Conservation (phyloP, 2,113 vertebrate genomes). For the Hemibagrus wyckioides region DNA sequence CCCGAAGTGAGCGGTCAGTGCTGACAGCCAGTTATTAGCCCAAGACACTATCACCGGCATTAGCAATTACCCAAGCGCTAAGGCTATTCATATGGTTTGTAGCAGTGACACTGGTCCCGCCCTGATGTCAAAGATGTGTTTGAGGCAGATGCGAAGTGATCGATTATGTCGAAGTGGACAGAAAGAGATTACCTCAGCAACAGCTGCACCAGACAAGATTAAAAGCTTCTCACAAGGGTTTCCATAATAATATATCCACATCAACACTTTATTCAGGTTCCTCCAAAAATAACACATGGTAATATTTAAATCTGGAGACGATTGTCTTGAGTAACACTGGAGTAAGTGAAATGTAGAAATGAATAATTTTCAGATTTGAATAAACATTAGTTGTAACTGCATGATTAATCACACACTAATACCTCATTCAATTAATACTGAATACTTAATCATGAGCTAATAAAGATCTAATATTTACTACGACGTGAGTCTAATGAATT, state of each 20-base stretch:
- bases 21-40: constrained; percentile 49
- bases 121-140: constrained; percentile 22
- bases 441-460: no score
- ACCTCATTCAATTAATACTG: no score
- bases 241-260: background rate
- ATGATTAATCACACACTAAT: no score
- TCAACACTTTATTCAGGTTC: background rate
- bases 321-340: background rate
- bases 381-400: background rate
- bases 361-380: background rate
- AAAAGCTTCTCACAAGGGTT: constrained; percentile 15
- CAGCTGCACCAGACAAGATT: constrained; percentile 41
- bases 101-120: constrained; percentile 31
- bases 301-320: background rate
- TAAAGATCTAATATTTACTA: no score
- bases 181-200: constrained; percentile 21
- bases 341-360: background rate
- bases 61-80: constrained; percentile 41
- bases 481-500: no score
- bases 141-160: constrained; percentile 1
- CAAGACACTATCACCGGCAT: background rate
- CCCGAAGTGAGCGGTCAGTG: constrained; percentile 41
- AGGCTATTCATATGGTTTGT: constrained; percentile 34
- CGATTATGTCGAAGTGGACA: constrained; percentile 27
- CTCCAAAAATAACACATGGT: background rate